Evolutionary conservation across 2,113 vertebrate species (phyloP), one percentile per base, ranked within the genome.

Genomic region (Ramphastos sulfuratus): DNA sequence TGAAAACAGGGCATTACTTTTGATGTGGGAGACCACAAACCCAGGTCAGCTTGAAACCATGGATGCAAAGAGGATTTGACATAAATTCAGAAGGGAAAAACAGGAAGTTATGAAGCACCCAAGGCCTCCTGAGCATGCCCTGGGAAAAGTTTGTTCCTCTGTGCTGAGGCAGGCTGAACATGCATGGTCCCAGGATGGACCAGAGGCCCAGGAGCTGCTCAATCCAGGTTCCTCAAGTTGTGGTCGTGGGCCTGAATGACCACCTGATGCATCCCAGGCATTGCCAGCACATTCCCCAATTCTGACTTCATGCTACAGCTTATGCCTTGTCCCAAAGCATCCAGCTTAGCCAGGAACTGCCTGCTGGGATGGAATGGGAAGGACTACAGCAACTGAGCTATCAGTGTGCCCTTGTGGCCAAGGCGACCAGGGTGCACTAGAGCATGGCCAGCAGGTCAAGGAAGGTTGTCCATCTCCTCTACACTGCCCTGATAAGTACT

Each of bases 211-310:
- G 35, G 14, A 78, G 20, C 35, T 39, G 46, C 67, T 79, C 5
- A 4, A 17, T 39, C 31, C 17, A 30, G n/a, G 33, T 9, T 87
- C 21, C 48, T 39, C 56, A 33, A 7, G 37, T 39, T 28, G 25
- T 2, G 52, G 10, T 8, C 5, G 1, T 10, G 2, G 4, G 6
- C 66, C 44, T 14, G 37, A 21, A 66, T 6, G 11, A 27, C 80
- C 71, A 35, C n/a, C 0, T 52, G 0, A 4, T 4, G 8, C 39
- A 31, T 11, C 33, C 50, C 1, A 0, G 24, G 56, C 24, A 66
- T 6, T 2, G 3, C 58, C 65, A 74, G 23, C 35, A 39, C 33
- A 18, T 6, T 9, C 15, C 65, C 58, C 1, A 3, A 1, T 23
- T 21, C 81, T 17, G 56, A 18, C 52, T 89, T 14, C 21, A 3